Percentiles rank a stretch among this genome's conserved stretches.
Conservation (phyloP, 2,113 vertebrate genomes). For the Phainopepla nitens region DNA sequence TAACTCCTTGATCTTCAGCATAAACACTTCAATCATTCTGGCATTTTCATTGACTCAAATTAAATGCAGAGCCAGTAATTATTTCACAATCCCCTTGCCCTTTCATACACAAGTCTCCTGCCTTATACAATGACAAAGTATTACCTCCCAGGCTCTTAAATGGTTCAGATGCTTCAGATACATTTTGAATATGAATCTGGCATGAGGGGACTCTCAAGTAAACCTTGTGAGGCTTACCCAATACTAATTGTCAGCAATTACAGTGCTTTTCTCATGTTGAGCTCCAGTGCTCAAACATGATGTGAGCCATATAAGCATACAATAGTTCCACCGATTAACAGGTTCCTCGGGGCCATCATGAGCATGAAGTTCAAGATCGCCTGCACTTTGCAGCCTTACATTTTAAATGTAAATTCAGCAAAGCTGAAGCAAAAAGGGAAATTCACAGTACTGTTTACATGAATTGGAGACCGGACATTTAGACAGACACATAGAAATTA, state of each 20-base stretch:
- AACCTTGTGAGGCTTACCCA: background rate
- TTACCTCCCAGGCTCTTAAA: background rate
- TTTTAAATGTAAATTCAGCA: background rate
- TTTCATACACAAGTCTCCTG: slow-evolving; percentile 16
- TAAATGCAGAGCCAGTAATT: slow-evolving; percentile 51
- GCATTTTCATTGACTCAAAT: slow-evolving; percentile 62
- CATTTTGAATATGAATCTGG: background rate
- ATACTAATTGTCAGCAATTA: slow-evolving; percentile 20
- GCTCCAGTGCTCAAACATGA: background rate
- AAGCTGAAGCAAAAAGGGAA: background rate
- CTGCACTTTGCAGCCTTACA: background rate
- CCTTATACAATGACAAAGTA: background rate
- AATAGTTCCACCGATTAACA: background rate
- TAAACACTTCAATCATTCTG: slow-evolving; percentile 63
- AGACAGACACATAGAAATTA: background rate
- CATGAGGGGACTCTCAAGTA: background rate
- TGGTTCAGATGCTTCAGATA: background rate
- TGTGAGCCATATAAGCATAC: background rate
- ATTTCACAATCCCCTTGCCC: slow-evolving; percentile 36
- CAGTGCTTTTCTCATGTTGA: background rate
- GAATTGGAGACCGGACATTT: background rate
- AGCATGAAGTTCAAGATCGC: background rate
- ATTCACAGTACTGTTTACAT: background rate
- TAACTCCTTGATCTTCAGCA: slow-evolving; percentile 45
- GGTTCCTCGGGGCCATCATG: background rate